phyloP scores from a whole-genome alignment of 2,888 invertebrate genomes.

The Chloroclystis v-ata region DNA sequence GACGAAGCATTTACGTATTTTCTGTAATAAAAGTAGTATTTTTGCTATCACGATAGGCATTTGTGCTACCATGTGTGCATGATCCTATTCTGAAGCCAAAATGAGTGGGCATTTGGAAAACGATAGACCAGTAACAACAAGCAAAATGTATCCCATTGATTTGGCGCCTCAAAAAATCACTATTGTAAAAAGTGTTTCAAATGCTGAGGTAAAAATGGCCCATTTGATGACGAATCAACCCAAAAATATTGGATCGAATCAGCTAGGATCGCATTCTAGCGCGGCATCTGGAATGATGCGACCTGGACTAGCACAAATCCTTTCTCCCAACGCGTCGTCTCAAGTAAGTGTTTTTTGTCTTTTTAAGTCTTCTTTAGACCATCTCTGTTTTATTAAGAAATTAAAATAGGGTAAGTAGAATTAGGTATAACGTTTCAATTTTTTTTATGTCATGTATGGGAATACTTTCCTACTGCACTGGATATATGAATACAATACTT shows the following conservation, averaged over 20 bases:
- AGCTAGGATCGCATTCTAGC: slow-evolving; percentile 61
- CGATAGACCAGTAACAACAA: slow-evolving; percentile 75
- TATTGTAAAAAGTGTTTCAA: slow-evolving; percentile 69
- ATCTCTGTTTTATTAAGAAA: too few relatives aligned
- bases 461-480: too few relatives aligned
- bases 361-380: background rate
- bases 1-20: background rate
- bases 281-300: slow-evolving; percentile 63
- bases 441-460: too few relatives aligned
- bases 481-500: too few relatives aligned
- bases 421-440: too few relatives aligned
- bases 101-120: slow-evolving; percentile 74
- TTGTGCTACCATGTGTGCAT: slow-evolving; percentile 12
- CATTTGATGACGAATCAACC: slow-evolving; percentile 64
- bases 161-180: slow-evolving; percentile 75
- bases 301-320: slow-evolving; percentile 64
- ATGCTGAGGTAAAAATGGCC: slow-evolving; percentile 70
- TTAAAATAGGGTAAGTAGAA: too few relatives aligned
- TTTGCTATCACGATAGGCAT: background rate
- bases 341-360: slow-evolving; percentile 48
- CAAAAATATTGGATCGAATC: slow-evolving; percentile 57
- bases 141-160: slow-evolving; percentile 78
- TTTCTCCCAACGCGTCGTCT: slow-evolving; percentile 63
- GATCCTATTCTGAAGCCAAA: slow-evolving; percentile 30
- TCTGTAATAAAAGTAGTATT: slow-evolving; percentile 8